These are phyloP conservation scores for Nymphalis polychloros DNA, from an alignment of 2,888 invertebrate genomes.

Conservation along the genomic window DNA sequence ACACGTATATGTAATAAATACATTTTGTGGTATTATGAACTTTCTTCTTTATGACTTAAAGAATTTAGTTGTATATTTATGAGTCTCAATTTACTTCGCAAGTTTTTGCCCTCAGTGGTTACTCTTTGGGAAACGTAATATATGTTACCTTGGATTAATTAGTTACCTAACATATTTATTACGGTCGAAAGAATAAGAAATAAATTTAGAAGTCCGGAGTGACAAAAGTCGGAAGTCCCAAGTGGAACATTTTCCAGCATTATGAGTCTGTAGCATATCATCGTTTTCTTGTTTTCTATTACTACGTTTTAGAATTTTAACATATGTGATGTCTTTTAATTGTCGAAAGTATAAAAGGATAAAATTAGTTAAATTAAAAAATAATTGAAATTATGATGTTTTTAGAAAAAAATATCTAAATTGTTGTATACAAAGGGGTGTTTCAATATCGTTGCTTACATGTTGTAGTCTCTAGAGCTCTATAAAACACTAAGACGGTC, in stretches of 20 bases:
- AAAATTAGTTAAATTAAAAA: too few relatives aligned
- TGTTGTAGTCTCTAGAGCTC: slow-evolving; percentile 46
- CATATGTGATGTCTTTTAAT: not conserved
- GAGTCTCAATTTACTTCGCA: slow-evolving; percentile 24
- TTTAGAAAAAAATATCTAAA: too few relatives aligned
- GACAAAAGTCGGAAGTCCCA: not conserved
- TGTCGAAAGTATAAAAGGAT: too few relatives aligned
- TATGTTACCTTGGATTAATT: slow-evolving; percentile 6
- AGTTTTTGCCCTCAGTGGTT: slow-evolving; percentile 22
- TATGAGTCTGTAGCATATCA: not conserved
- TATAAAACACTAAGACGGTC: slow-evolving; percentile 49
- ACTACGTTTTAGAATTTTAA: not conserved
- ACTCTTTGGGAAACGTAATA: slow-evolving; percentile 11
- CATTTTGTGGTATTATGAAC: slow-evolving; percentile 34
- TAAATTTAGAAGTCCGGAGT: not conserved
- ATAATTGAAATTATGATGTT: too few relatives aligned
- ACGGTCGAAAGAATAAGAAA: slow-evolving; percentile 3
- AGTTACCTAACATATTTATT: slow-evolving; percentile 9
- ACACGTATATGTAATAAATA: slow-evolving; percentile 35
- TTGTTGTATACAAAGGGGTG: not conserved
- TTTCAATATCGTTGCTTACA: not conserved
- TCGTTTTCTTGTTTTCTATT: not conserved
- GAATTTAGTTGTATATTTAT: slow-evolving; percentile 35
- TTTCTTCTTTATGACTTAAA: slow-evolving; percentile 38
- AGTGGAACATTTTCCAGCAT: not conserved